These are phyloP conservation scores for Sarcophaga carnaria DNA, from an alignment of 2,888 invertebrate genomes.

Conservation along the genomic window DNA sequence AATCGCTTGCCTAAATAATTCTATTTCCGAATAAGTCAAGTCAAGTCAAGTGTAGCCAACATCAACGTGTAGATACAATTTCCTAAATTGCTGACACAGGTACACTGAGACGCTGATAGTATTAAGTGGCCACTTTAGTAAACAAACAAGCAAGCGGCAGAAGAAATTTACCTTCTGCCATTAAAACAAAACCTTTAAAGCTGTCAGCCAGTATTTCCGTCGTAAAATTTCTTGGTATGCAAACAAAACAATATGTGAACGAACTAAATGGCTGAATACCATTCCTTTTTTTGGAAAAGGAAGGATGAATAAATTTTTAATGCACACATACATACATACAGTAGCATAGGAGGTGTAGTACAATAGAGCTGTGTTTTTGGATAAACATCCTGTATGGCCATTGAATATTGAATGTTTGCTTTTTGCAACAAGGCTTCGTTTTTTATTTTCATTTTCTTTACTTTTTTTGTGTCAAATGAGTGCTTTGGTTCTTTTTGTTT, in stretches of 20 bases:
- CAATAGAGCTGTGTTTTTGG: slow-evolving; percentile 21
- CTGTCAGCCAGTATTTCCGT: not conserved
- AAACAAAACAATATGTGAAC: not conserved
- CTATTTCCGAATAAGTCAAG: not conserved
- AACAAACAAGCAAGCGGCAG: not conserved
- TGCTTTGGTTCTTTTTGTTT: slow-evolving; percentile 5
- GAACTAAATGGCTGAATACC: not conserved
- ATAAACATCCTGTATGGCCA: slow-evolving; percentile 68
- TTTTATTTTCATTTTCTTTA: slow-evolving; percentile 19
- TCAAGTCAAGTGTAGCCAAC: not conserved
- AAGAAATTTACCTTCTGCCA: slow-evolving; percentile 1
- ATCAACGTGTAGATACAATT: not conserved
- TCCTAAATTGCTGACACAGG: slow-evolving; percentile 51
- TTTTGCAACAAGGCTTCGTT: slow-evolving; percentile 29
- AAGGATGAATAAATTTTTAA: not conserved
- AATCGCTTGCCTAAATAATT: not conserved
- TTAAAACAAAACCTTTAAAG: not conserved
- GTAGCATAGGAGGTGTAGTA: not conserved
- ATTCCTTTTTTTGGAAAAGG: not conserved
- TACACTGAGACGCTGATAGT: slow-evolving; percentile 43
- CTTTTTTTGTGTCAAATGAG: not conserved
- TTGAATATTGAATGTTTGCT: slow-evolving; percentile 52
- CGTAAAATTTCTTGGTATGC: slow-evolving; percentile 1
- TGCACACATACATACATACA: not conserved
- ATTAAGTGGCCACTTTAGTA: slow-evolving; percentile 56